Evolutionary conservation across 1,140 invertebrate genomes (phyloP).

Genomic region (Magallana ariakensis): DNA sequence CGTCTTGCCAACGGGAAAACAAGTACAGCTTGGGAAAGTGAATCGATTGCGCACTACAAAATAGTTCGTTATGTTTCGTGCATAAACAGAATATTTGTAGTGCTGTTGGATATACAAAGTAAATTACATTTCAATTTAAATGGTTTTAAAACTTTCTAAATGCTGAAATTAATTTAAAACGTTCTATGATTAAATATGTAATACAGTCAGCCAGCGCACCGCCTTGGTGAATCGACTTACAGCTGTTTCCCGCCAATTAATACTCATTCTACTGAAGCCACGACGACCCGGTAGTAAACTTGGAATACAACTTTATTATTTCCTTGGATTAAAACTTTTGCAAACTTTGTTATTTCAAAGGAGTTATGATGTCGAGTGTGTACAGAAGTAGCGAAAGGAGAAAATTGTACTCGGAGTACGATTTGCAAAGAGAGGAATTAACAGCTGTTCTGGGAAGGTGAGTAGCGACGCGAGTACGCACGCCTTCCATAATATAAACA

Average conservation of each 20-base stretch:
- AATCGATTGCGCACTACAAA: slow-evolving; percentile 58
- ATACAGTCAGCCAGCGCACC: slow-evolving; percentile 34
- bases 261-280: slow-evolving; percentile 73
- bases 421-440: slow-evolving; percentile 66
- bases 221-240: slow-evolving; percentile 71
- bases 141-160: neutral
- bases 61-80: slow-evolving; percentile 69
- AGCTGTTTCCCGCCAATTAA: slow-evolving; percentile 78
- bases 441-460: slow-evolving; percentile 68
- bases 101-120: neutral
- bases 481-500: slow-evolving; percentile 71
- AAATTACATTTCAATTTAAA: neutral
- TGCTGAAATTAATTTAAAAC: neutral
- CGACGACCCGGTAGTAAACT: slow-evolving; percentile 65
- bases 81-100: slow-evolving; percentile 19
- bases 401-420: slow-evolving; percentile 64
- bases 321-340: slow-evolving; percentile 25
- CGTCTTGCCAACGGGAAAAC: slow-evolving; percentile 69
- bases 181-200: neutral
- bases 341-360: slow-evolving; percentile 26
- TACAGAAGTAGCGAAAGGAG: slow-evolving; percentile 63
- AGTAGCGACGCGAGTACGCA: slow-evolving; percentile 70
- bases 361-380: slow-evolving; percentile 66
- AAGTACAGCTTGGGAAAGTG: slow-evolving; percentile 56
- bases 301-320: slow-evolving; percentile 48